Evolutionary conservation across 2,113 vertebrate species (phyloP).

Genomic region (Sturnira hondurensis): DNA sequence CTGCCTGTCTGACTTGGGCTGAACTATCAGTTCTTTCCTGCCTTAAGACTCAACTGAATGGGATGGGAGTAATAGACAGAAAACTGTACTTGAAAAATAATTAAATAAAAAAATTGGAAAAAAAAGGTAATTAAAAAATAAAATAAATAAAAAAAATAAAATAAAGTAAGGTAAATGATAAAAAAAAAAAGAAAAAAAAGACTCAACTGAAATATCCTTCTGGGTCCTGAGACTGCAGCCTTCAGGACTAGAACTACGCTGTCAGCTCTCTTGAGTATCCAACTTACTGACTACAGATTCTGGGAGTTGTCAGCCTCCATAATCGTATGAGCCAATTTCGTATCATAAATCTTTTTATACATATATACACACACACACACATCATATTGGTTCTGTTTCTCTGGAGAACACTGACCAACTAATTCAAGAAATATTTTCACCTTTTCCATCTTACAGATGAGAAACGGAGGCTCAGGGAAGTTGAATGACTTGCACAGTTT

Average conservation of each 20-base stretch:
- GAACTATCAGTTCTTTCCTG: background rate
- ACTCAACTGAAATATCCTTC: background rate
- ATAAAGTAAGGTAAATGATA: too few species aligned
- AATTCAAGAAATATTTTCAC: background rate
- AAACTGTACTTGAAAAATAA: too few species aligned
- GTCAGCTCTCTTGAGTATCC: background rate
- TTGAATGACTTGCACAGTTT: background rate
- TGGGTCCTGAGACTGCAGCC: background rate
- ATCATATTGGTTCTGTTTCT: background rate
- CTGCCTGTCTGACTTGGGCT: background rate
- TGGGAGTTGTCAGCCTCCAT: background rate
- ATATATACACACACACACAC: background rate
- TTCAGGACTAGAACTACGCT: background rate
- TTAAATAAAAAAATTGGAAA: too few species aligned
- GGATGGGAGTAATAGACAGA: too few species aligned
- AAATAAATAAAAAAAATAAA: too few species aligned
- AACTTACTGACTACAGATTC: background rate
- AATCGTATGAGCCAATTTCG: background rate
- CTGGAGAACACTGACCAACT: background rate
- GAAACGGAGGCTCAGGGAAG: background rate
- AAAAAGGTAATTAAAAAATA: too few species aligned
- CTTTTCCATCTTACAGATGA: background rate
- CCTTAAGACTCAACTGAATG: too few species aligned
- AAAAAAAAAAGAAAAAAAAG: too few species aligned
- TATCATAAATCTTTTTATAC: background rate